Evolutionary conservation across 2,888 invertebrate genomes (phyloP).

Genomic region (Latrodectus elegans): DNA sequence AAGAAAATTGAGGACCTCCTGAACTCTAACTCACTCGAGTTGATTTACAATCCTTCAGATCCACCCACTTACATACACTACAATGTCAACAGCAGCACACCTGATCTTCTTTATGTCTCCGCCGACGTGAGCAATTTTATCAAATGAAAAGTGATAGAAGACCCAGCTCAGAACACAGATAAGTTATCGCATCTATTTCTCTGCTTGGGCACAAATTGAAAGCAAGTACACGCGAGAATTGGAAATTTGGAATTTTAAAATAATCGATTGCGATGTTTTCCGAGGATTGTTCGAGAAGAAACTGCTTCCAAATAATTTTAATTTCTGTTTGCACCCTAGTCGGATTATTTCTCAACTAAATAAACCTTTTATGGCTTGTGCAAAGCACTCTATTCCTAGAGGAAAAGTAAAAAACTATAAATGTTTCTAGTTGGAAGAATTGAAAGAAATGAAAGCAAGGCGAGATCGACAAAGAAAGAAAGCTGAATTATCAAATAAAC

Average conservation of each 20-base stretch:
- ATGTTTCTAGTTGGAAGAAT: neutral
- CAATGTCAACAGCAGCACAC: neutral
- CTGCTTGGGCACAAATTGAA: neutral
- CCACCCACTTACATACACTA: slow-evolving; percentile 4
- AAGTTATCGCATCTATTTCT: neutral
- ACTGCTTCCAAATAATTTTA: neutral
- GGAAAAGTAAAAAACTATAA: neutral
- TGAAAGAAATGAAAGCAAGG: neutral
- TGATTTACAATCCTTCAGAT: neutral
- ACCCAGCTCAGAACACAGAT: neutral
- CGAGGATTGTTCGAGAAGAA: neutral
- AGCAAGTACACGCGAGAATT: too few species aligned
- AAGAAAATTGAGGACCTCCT: neutral
- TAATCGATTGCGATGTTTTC: neutral
- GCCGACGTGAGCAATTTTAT: neutral
- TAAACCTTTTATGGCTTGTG: neutral
- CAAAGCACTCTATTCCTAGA: neutral
- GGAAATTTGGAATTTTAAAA: neutral
- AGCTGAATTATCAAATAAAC: too few species aligned
- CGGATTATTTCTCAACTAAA: neutral
- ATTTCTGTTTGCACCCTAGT: neutral
- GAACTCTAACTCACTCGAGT: neutral
- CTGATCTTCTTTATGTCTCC: neutral
- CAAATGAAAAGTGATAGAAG: neutral
- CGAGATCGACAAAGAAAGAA: too few species aligned